Conservation (phyloP, 1,140 invertebrate genomes). For the Vollenhovia emeryi region DNA sequence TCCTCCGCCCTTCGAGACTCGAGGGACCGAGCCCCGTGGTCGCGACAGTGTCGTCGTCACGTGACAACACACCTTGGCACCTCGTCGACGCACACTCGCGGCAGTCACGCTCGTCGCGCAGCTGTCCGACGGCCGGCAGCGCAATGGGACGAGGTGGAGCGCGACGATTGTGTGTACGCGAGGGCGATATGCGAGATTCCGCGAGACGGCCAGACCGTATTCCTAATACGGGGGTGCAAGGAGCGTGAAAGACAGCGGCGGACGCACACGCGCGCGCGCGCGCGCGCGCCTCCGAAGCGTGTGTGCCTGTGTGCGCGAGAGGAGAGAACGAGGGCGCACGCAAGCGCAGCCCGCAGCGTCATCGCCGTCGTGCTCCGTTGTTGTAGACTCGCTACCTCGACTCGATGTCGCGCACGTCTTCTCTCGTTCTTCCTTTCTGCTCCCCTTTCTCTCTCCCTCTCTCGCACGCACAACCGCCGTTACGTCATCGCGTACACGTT, state of each 20-base stretch:
- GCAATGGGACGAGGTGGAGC: conserved; percentile 4
- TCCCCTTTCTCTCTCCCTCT: background rate
- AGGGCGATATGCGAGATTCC: background rate
- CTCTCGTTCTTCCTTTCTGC: conserved; percentile 3
- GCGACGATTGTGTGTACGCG: conserved; percentile 14
- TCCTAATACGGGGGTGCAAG: background rate
- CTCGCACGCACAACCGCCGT: background rate
- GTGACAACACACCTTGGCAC: conserved; percentile 58
- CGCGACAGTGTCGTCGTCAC: conserved; percentile 41
- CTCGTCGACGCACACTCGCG: conserved; percentile 30
- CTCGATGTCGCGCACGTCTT: conserved; percentile 57
- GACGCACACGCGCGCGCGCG: background rate
- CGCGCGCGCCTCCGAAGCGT: no score
- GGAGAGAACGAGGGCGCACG: conserved; percentile 66
- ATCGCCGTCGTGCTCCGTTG: conserved; percentile 46
- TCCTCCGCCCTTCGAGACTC: conserved; percentile 25
- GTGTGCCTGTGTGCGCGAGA: background rate
- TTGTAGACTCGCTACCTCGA: conserved; percentile 54
- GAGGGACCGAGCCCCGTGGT: background rate
- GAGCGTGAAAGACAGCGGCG: conserved; percentile 19
- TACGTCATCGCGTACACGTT: conserved; percentile 70
- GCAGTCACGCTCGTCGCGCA: conserved; percentile 32
- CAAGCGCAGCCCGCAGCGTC: conserved; percentile 63
- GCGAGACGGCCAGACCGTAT: background rate
- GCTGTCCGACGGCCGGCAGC: conserved; percentile 20